These are phyloP conservation scores for Lamellibrachia luymesi DNA, from an alignment of 1,140 invertebrate species.

Conservation along the genomic window DNA sequence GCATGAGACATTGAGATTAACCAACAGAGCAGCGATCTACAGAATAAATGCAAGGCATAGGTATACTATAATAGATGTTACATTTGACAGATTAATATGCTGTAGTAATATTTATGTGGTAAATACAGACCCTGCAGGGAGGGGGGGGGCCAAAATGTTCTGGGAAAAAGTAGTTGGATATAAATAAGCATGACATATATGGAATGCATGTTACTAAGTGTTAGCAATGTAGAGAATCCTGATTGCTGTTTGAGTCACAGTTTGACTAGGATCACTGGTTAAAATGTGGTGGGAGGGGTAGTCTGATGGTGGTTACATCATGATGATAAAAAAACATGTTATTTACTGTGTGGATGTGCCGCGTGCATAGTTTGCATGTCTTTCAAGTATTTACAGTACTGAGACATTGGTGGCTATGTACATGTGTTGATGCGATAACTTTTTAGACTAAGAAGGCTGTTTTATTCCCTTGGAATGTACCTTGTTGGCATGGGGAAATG, in stretches of 20 bases:
- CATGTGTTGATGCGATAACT: too few relatives aligned
- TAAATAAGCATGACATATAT: background rate
- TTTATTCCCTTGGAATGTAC: background rate
- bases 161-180: background rate
- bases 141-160: background rate
- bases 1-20: too few relatives aligned
- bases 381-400: background rate
- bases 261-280: background rate
- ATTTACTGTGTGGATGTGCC: background rate
- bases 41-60: too few relatives aligned
- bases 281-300: background rate
- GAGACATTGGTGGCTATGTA: background rate
- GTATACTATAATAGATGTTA: too few relatives aligned
- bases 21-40: too few relatives aligned
- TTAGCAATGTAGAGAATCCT: background rate
- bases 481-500: too few relatives aligned
- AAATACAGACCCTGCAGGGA: background rate
- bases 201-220: background rate
- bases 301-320: background rate
- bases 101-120: background rate
- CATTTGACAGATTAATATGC: too few relatives aligned
- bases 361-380: background rate
- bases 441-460: background rate
- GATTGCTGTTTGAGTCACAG: background rate
- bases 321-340: background rate